Conservation (phyloP, 2,888 invertebrate species). For the Epistrophe grossulariae region DNA sequence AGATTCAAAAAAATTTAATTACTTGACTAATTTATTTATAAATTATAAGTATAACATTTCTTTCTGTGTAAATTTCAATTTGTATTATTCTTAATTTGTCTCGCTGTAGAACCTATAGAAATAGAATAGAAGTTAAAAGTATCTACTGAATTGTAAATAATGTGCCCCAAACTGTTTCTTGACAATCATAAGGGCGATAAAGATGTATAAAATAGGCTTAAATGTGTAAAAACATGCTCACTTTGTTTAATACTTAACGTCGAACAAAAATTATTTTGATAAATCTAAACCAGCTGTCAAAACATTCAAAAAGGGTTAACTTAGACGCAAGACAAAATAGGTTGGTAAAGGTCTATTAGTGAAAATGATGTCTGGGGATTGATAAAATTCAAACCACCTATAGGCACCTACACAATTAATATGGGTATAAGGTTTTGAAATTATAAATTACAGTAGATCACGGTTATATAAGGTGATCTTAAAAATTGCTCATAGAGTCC, state of each 20-base stretch:
- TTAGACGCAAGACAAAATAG: background rate
- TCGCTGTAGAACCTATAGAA: background rate
- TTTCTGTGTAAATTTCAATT: background rate
- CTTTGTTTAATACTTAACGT: background rate
- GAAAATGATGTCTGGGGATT: background rate
- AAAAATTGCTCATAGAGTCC: too few relatives aligned
- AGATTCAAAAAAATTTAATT: too few relatives aligned
- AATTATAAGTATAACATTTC: too few relatives aligned
- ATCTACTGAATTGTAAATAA: background rate
- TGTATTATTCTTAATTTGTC: background rate
- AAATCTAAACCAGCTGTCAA: background rate
- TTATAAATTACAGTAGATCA: too few relatives aligned
- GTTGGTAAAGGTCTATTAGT: background rate
- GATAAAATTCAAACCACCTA: too few relatives aligned
- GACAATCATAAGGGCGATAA: background rate
- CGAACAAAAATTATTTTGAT: background rate
- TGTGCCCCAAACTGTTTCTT: background rate
- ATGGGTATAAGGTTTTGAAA: too few relatives aligned
- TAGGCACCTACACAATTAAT: too few relatives aligned
- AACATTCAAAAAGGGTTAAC: background rate
- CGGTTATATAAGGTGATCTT: too few relatives aligned
- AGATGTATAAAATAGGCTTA: background rate
- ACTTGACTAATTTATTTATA: too few relatives aligned
- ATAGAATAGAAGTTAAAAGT: background rate
- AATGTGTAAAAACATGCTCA: background rate